Evolutionary conservation across 1,140 invertebrate species (phyloP).

Genomic region (Anoplophora glabripennis): DNA sequence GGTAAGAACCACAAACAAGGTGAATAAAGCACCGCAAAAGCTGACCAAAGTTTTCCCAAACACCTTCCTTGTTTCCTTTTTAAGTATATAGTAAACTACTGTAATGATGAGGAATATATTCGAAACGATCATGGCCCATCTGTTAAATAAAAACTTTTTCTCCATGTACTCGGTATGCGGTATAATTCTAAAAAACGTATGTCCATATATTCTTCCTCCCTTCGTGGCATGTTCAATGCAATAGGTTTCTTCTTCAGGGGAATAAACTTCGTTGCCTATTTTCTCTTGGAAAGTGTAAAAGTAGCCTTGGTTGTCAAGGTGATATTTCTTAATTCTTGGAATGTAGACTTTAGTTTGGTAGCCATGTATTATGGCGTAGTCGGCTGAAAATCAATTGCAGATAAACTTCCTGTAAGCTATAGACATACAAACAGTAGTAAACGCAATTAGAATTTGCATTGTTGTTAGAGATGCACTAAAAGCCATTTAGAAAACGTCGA

Average conservation of each 20-base stretch:
- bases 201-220: slow-evolving; percentile 14
- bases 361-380: slow-evolving; percentile 23
- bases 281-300: slow-evolving; percentile 17
- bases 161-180: slow-evolving; percentile 1
- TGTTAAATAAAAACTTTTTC: slow-evolving; percentile 28
- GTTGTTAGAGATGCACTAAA: no score
- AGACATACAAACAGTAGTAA: no score
- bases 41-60: slow-evolving; percentile 38
- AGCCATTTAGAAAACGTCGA: no score
- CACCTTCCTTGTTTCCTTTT: slow-evolving; percentile 32
- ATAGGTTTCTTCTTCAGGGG: slow-evolving; percentile 20
- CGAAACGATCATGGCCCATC: slow-evolving; percentile 30
- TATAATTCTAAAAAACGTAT: slow-evolving; percentile 5
- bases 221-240: slow-evolving; percentile 32
- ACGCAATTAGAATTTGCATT: no score
- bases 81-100: slow-evolving; percentile 31
- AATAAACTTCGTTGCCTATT: slow-evolving; percentile 16
- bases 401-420: no score
- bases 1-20: slow-evolving; percentile 25
- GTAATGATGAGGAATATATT: slow-evolving; percentile 33
- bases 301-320: slow-evolving; percentile 23
- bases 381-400: slow-evolving; percentile 2
- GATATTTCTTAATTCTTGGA: slow-evolving; percentile 6
- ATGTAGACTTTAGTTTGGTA: slow-evolving; percentile 18
- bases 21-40: slow-evolving; percentile 27